These are phyloP conservation scores for Corythucha ciliata DNA, from an alignment of 2,888 invertebrate genomes.

Conservation along the genomic window DNA sequence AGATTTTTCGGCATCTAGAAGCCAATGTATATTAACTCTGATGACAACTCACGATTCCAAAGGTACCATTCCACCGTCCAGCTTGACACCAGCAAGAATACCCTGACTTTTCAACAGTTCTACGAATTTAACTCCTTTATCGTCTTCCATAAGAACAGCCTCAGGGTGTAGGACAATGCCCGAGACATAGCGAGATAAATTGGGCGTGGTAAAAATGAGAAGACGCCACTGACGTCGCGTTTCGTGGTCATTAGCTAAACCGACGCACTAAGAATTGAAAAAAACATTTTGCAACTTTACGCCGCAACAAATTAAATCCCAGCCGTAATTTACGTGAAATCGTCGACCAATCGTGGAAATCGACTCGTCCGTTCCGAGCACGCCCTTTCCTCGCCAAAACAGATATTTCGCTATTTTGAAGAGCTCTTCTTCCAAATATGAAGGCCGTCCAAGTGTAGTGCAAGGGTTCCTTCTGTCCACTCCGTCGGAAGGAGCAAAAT, in stretches of 20 bases:
- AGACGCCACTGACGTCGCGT: slow-evolving; percentile 22
- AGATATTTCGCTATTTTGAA: slow-evolving; percentile 23
- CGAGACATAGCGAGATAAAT: slow-evolving; percentile 13
- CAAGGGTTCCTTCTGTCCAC: no score
- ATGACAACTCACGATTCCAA: no score
- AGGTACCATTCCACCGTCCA: slow-evolving; percentile 19
- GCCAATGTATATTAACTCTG: no score
- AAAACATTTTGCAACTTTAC: not conserved
- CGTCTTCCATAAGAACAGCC: slow-evolving; percentile 13
- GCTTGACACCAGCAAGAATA: slow-evolving; percentile 20
- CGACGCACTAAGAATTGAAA: slow-evolving; percentile 16
- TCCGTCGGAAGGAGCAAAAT: no score
- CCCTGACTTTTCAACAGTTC: slow-evolving; percentile 9
- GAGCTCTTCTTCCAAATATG: slow-evolving; percentile 20
- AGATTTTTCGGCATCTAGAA: not conserved
- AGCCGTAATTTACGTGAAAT: slow-evolving; percentile 14
- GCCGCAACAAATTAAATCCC: no score
- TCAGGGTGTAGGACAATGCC: slow-evolving; percentile 20
- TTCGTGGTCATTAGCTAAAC: slow-evolving; percentile 19
- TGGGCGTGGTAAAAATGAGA: slow-evolving; percentile 18
- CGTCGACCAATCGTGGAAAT: slow-evolving; percentile 13
- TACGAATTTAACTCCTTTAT: slow-evolving; percentile 20
- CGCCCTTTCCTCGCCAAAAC: slow-evolving; percentile 21
- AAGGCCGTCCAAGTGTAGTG: no score
- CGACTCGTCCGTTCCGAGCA: slow-evolving; percentile 21